Conservation (phyloP, 2,797 vertebrate species). For the Perdix hodgsoniae region DNA sequence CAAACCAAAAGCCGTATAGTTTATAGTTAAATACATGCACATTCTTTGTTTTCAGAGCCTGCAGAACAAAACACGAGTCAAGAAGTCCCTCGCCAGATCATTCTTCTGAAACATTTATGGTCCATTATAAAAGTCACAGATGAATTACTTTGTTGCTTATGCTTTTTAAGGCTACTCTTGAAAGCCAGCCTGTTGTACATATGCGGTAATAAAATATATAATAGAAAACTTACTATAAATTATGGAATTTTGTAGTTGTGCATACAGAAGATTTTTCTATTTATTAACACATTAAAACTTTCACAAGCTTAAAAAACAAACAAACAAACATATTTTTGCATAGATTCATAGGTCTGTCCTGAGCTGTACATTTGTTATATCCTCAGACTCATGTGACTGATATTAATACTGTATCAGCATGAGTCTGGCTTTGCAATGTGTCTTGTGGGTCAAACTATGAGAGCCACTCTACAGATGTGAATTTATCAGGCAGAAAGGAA, state of each 20-base stretch:
- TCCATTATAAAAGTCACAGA: constrained; percentile 66
- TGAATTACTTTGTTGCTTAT: constrained; percentile 21
- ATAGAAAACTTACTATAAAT: constrained; percentile 54
- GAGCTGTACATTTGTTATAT: not conserved
- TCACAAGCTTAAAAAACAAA: not conserved
- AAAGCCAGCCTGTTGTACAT: constrained; percentile 45
- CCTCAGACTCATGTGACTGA: not conserved
- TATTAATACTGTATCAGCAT: not conserved
- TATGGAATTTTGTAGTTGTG: constrained; percentile 20
- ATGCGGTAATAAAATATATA: constrained; percentile 42
- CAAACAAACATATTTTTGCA: not conserved
- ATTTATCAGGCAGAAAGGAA: not conserved
- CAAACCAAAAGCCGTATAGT: constrained; percentile 1
- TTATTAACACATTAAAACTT: constrained; percentile 40
- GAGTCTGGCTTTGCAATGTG: not conserved
- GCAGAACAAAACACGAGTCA: constrained; percentile 70
- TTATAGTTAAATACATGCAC: constrained; percentile 54
- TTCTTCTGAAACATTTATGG: constrained; percentile 73
- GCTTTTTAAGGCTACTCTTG: constrained; percentile 58
- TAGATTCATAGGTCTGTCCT: not conserved
- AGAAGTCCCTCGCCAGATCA: constrained; percentile 69
- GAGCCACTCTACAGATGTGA: not conserved
- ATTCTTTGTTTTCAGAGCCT: constrained; percentile 76
- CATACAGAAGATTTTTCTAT: constrained; percentile 14
- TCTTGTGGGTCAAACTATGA: not conserved